Evolutionary conservation across 2,797 vertebrate species (phyloP), one percentile per base, ranked within the genome.

Genomic region (Furcifer pardalis): DNA sequence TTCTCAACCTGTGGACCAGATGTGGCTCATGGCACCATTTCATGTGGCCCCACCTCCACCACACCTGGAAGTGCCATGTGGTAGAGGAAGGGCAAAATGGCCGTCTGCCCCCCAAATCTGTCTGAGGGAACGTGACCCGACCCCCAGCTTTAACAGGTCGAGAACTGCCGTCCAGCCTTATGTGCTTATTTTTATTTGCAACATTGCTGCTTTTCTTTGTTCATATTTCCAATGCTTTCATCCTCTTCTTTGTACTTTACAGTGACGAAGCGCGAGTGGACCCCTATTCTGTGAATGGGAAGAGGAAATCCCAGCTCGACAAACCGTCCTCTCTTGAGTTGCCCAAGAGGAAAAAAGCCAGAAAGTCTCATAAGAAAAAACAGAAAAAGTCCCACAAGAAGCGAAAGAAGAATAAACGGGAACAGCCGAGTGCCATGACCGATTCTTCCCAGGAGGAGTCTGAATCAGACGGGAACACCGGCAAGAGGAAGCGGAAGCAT

Each of bases 311-410:
- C 81, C 92, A 88, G 5, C 81, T 87, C 79, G 80, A 91, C 80
- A 97, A 97, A 75, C 95, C 94, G 86, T 93, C 89, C 68, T 92
- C 95, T 69, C 94, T 68, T 0, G 94, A 97, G 72, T 89, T 95
- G 0, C 95, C 93, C 84, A 96, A 95, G 88, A 94, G 96, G 72
- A 99, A 97, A 91, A 97, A 93, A 78, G 89, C 96, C n/a, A 99
- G 98, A 93, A 99, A 98, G 89, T 97, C 97, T 0, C 97, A 97
- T 44, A 98, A 97, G 86, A 98, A 97, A 92, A 99, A 98, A 81
- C 98, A 97, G 89, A 98, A 97, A 94, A 98, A 93, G 84, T 97
- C 96, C 0, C 96, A 96, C 85, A 97, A 97, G 95, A 97, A 89
- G 80, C 84, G 95, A 56, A 96, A 96, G 44, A 96, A 96, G 93